These are phyloP conservation scores for Ommatoiulus sabulosus DNA, from an alignment of 2,888 invertebrate species.

Conservation along the genomic window DNA sequence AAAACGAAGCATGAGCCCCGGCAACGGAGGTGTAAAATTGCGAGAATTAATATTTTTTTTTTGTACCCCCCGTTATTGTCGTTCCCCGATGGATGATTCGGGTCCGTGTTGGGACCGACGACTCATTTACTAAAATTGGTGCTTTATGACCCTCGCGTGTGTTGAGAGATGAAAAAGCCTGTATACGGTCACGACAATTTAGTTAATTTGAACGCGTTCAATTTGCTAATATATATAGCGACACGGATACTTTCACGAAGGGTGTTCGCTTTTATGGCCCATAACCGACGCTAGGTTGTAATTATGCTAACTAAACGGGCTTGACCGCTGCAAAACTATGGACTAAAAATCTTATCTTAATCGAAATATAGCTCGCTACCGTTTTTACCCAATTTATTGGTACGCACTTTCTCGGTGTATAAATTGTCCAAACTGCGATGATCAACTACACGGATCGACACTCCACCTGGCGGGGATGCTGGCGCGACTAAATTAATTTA, in stretches of 20 bases:
- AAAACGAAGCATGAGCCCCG: not conserved
- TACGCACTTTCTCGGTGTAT: too few species aligned
- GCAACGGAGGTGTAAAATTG: constrained; percentile 36
- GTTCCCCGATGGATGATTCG: not conserved
- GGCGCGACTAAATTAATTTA: too few species aligned
- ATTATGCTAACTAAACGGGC: constrained; percentile 13
- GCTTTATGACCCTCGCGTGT: constrained; percentile 32
- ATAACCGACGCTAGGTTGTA: not conserved
- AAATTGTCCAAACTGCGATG: too few species aligned
- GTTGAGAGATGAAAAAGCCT: not conserved
- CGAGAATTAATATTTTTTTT: not conserved
- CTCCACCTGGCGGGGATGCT: too few species aligned
- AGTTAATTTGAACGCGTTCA: constrained; percentile 13
- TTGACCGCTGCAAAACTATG: not conserved
- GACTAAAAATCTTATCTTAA: not conserved
- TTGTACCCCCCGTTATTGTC: not conserved
- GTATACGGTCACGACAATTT: not conserved
- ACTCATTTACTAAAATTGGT: constrained; percentile 40
- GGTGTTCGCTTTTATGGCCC: constrained; percentile 31
- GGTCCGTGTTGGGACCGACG: not conserved
- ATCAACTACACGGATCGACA: too few species aligned
- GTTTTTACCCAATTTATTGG: too few species aligned
- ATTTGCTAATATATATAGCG: not conserved
- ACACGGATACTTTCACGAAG: constrained; percentile 20
- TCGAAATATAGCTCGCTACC: too few species aligned